Evolutionary conservation across 2,797 vertebrate species (phyloP).

Genomic region (Crocodylus rhombifer): DNA sequence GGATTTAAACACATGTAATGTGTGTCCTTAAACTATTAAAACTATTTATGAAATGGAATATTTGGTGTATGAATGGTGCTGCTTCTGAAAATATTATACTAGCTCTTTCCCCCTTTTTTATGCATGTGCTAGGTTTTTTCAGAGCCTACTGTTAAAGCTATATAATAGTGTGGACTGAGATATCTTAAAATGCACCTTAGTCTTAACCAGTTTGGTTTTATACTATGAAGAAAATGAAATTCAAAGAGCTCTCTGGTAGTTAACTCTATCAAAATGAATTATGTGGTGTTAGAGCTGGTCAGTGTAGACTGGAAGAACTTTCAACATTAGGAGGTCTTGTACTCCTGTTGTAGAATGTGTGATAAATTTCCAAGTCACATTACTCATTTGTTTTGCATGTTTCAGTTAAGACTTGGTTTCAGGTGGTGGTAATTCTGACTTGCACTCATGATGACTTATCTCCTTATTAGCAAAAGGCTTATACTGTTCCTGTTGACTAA

Average conservation of each 20-base stretch:
- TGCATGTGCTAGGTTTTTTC: background rate
- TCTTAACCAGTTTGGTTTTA: background rate
- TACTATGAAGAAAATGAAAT: conserved; percentile 45
- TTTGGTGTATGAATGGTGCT: background rate
- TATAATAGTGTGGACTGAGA: background rate
- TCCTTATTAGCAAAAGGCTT: background rate
- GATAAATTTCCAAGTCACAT: background rate
- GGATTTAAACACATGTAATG: conserved; percentile 12
- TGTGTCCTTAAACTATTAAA: background rate
- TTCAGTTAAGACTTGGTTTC: background rate
- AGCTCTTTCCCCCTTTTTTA: background rate
- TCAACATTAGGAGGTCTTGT: conserved; percentile 11
- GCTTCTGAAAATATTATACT: background rate
- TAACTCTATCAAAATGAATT: background rate
- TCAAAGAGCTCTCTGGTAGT: background rate
- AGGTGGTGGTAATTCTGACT: background rate
- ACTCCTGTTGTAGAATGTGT: background rate
- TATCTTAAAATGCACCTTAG: conserved; percentile 1
- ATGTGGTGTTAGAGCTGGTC: conserved; percentile 11
- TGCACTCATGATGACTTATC: background rate
- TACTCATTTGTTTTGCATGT: background rate
- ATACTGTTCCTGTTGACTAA: background rate
- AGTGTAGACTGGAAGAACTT: background rate
- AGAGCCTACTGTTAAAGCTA: background rate
- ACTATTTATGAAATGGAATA: background rate